Evolutionary conservation across 2,888 invertebrate genomes (phyloP), one percentile per base, ranked within the genome.

Genomic region (Chorisops tibialis): DNA sequence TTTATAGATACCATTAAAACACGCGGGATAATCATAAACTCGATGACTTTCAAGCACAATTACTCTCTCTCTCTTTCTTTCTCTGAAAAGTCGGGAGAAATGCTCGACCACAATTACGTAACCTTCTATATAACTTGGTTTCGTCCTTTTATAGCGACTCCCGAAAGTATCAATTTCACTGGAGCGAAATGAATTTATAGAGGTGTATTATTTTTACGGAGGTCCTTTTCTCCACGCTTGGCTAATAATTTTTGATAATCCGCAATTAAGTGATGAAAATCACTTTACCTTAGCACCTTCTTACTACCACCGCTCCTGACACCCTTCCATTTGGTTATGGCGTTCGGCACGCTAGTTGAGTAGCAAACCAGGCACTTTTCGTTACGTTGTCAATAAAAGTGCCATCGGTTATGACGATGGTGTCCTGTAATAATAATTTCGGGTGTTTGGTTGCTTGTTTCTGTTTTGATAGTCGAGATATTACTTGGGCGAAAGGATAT

Each of bases 171-270:
- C 51, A 52, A 52, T 52, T 52, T 52, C 51, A 52, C 51, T 52
- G 19, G n/a, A 52, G 51, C 18, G 19, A 38, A 52, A 52, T 38
- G 19, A 38, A 52, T 38, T 52, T 52, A 22, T 22, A 18, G 39
- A 52, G 51, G 38, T 52, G 18, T 38, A 16, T n/a, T n/a, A n/a
- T 39, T 39, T 39, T 38, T 19, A 52, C 51, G 37, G 14, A 30
- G 48, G 48, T 37, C 59, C 38, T 59, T 49, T 41, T 39, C n/a
- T n/a, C 49, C 49, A 59, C 21, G 59, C 49, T 48, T 38, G 21
- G 59, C 61, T 61, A 63, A 63, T 63, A 63, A 61, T 39, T 56
- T n/a, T 49, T 37, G 38, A 50, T 63, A 63, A 61, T 63, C 58
- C 52, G 24, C 35, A 22, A 45, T 56, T 61, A 58, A 58, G 56